Base-by-base conservation (phyloP, 2,113 vertebrate genomes). In the Plestiodon gilberti region DNA sequence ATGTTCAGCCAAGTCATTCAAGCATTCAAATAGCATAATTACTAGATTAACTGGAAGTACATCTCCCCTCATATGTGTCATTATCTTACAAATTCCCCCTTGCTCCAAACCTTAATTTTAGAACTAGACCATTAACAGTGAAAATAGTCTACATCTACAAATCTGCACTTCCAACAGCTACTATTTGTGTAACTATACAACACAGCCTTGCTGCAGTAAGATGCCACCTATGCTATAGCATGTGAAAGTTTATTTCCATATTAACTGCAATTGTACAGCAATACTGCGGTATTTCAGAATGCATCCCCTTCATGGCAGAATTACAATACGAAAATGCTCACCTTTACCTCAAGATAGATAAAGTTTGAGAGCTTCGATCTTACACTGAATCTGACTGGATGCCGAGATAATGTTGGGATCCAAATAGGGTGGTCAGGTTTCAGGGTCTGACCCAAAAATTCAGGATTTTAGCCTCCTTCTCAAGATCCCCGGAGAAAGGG, bases 291-390 rank as follows among this genome's bases (percentile, higher is more conserved):
- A 38, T 25, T 61, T 61, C 3, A 3, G 33, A 33, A 0, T 13
- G 61, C 18, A 84, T 64, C 86, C 55, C 79, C 82, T 69, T 8
- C 40, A 85, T 6, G 80, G 1, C 5, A 74, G 64, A 73, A 85
- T 81, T 22, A 11, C 78, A 83, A 55, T 4, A 76, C 55, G 15
- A 71, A 52, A 79, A 76, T 15, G 74, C 77, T 57, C 23, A 70
- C 0, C 0, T 9, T 88, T 78, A 57, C n/a, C 11, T 61, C 74
- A 64, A 89, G 85, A 91, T n/a, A 92, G 14, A 18, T 69, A 35
- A 17, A 74, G 6, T 22, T 85, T 61, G 20, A 43, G 3, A 81
- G 40, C 0, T 14, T 17, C 3, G 9, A 1, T 2, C 55, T 84
- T 78, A 3, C 25, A 48, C 14, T 14, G n/a, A 1, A 35, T 52